Evolutionary conservation across 1,140 invertebrate species (phyloP), one percentile per base, ranked within the genome.

Genomic region (Lasioglossum baleicum): DNA sequence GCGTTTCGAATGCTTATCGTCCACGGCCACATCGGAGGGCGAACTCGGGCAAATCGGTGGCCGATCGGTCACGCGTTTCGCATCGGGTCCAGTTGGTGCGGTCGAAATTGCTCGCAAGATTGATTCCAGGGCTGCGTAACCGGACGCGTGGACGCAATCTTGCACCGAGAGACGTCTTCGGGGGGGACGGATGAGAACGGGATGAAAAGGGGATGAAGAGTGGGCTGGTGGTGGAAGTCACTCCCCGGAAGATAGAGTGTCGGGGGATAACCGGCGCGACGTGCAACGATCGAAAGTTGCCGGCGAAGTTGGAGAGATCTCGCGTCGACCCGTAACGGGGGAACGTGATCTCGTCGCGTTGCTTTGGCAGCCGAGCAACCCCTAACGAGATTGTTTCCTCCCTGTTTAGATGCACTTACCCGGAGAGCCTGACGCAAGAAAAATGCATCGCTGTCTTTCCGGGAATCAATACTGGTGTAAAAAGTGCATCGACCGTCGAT

Each of bases 321-420:
- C 56, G 20, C 2, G 44, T 48, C 44, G 44, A 10, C 2, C 51
- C 7, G 26, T 60, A 69, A 76, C 64, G 26, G 22, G 17, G 7
- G 53, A 48, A 76, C 65, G 74, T 69, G 74, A 76, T 58, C 26
- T 44, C 35, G 40, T 17, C 48, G 8, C 10, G 64, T 42, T 53
- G 61, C 61, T 42, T 31, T 26, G 7, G 61, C 61, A 63, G 48
- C 48, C 17, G 42, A 20, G 58, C 6, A 13, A 26, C 48, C n/a
- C 31, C 44, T 58, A 75, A 75, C n/a, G 44, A 58, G 51, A 68
- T 75, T 58, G 63, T 66, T 75, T 42, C 63, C 72, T 68, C 13
- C 22, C 44, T 17, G 66, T 31, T 53, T 53, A 17, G 22, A 68
- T 68, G 26, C n/a, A 48, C 60, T 64, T 35, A 11, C 10, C 1